Percentiles rank a stretch among this genome's conserved stretches.
These are phyloP conservation scores for Pandemis heparana DNA, from an alignment of 2,888 invertebrate genomes.

Conservation along the genomic window DNA sequence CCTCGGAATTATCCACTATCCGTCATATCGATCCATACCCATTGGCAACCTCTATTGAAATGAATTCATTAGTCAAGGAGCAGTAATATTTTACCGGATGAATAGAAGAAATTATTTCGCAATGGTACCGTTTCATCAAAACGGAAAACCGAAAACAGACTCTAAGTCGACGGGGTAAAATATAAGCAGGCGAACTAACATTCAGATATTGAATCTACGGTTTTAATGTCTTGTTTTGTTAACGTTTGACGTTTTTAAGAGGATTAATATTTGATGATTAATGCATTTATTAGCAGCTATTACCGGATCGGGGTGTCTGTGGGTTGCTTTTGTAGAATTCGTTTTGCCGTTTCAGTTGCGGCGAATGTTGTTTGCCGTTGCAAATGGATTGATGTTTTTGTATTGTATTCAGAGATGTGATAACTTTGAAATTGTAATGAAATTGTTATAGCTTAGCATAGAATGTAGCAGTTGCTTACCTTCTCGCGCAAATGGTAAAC, in stretches of 20 bases:
- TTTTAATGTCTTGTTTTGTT: conserved; percentile 37
- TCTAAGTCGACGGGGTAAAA: neutral
- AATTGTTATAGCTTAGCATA: too few species aligned
- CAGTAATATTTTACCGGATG: conserved; percentile 73
- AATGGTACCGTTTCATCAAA: conserved; percentile 65
- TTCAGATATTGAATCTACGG: conserved; percentile 21
- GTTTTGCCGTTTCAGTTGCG: conserved; percentile 16
- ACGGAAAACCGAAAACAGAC: conserved; percentile 40
- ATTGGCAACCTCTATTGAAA: conserved; percentile 61
- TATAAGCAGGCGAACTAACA: neutral
- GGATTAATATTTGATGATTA: conserved; percentile 29
- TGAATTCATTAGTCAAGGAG: conserved; percentile 73
- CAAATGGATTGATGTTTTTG: too few species aligned
- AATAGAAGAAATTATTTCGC: conserved; percentile 75
- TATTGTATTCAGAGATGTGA: too few species aligned
- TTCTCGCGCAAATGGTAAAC: too few species aligned
- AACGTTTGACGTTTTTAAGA: conserved; percentile 42
- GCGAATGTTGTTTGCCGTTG: neutral
- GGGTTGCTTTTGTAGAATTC: conserved; percentile 17
- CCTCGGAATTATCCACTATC: conserved; percentile 38
- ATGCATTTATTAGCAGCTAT: conserved; percentile 34
- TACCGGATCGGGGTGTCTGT: conserved; percentile 6
- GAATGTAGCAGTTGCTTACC: too few species aligned
- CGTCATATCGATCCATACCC: conserved; percentile 37
- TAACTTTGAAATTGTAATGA: too few species aligned